Percentiles rank a stretch among this genome's conserved stretches.
phyloP scores from a whole-genome alignment of 2,113 vertebrate species.

The Colius striatus region DNA sequence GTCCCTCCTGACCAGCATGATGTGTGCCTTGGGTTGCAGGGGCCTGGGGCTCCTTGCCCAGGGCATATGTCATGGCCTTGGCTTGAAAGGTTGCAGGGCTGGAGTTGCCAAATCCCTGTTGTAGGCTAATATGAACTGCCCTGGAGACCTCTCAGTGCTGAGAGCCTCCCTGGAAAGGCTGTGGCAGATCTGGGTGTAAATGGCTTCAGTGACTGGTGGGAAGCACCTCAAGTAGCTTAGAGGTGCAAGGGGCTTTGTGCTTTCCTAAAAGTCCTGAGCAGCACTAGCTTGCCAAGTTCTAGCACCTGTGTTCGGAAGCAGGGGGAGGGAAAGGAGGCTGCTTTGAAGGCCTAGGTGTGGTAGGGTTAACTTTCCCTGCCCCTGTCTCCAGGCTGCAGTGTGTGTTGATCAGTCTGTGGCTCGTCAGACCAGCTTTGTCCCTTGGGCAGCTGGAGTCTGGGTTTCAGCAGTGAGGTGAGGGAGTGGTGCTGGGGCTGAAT shows the following conservation, averaged over 20 bases:
- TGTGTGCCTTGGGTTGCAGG: neutral
- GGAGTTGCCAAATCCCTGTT: neutral
- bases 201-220: neutral
- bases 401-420: neutral
- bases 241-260: rapidly evolving
- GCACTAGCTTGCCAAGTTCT: neutral
- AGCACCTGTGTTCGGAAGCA: neutral
- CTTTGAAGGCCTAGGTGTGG: neutral
- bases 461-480: neutral
- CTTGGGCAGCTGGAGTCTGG: neutral
- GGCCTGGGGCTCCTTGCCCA: neutral
- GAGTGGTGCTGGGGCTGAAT: neutral
- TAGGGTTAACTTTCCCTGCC: neutral
- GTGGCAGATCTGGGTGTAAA: rapidly evolving
- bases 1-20: neutral
- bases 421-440: neutral
- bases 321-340: neutral
- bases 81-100: neutral
- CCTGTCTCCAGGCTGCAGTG: neutral
- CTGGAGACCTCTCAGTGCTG: neutral
- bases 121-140: neutral
- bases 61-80: neutral
- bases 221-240: neutral
- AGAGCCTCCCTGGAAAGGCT: neutral
- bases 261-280: neutral